phyloP scores from a whole-genome alignment of 2,888 invertebrate genomes.

The Thymelicus acteon region DNA sequence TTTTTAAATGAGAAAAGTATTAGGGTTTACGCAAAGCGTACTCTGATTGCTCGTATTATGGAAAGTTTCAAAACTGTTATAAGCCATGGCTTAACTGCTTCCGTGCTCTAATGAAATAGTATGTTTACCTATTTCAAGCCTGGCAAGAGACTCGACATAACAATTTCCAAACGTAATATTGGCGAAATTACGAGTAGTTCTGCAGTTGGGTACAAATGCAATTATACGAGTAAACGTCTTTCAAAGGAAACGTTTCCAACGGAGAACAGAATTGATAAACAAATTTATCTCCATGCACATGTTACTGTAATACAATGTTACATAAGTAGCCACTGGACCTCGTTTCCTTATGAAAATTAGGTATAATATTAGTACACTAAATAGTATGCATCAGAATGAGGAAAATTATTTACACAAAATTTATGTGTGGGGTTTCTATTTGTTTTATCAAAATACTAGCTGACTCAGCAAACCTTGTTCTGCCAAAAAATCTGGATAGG shows the following conservation, averaged over 20 bases:
- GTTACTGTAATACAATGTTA: too few relatives aligned
- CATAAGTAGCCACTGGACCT: too few relatives aligned
- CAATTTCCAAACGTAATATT: slow-evolving; percentile 2
- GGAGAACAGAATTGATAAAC: neutral
- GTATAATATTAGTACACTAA: too few relatives aligned
- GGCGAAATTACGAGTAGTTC: neutral
- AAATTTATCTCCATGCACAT: neutral
- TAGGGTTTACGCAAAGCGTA: neutral
- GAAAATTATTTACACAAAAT: too few relatives aligned
- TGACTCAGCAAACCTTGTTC: too few relatives aligned
- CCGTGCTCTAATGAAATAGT: neutral
- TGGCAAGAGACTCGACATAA: neutral
- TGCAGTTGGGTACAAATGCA: neutral
- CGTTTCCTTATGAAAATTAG: too few relatives aligned
- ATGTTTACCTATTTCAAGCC: neutral
- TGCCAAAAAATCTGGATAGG: too few relatives aligned
- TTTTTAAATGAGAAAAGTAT: neutral
- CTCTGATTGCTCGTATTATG: neutral
- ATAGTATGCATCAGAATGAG: too few relatives aligned
- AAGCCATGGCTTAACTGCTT: neutral
- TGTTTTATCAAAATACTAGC: too few relatives aligned
- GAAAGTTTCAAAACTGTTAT: neutral
- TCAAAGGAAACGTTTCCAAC: slow-evolving; percentile 1
- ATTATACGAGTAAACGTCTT: slow-evolving; percentile 6
- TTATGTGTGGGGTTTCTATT: too few relatives aligned